A percentile compares a stretch with the other conserved stretches of the same genome.
Evolutionary conservation across 2,888 invertebrate genomes (phyloP).

Genomic region (Vanessa cardui): DNA sequence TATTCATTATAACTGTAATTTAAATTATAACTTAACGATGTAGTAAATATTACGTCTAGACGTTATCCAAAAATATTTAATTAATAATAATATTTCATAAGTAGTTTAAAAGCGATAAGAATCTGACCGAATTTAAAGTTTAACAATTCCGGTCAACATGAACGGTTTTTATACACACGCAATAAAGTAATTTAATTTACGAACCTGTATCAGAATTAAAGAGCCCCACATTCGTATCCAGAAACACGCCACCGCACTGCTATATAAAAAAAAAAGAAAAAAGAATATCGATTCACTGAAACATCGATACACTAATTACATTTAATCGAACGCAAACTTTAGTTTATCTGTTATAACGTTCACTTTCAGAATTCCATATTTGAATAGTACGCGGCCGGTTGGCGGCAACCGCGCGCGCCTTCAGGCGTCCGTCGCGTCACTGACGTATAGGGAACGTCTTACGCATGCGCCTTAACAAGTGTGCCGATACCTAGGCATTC

Average conservation of each 20-base stretch:
- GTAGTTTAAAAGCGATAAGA: slow-evolving; percentile 1
- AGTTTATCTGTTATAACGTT: slow-evolving; percentile 35
- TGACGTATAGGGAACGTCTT: slow-evolving; percentile 51
- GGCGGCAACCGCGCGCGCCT: slow-evolving; percentile 61
- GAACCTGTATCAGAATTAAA: slow-evolving; percentile 57
- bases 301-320: slow-evolving; percentile 23
- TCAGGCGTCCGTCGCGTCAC: slow-evolving; percentile 56
- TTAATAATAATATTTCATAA: not conserved
- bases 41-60: not conserved
- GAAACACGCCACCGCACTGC: slow-evolving; percentile 49
- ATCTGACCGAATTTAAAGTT: slow-evolving; percentile 38
- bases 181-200: slow-evolving; percentile 69
- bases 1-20: not conserved
- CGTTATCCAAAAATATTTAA: not conserved
- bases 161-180: slow-evolving; percentile 55
- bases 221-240: slow-evolving; percentile 43
- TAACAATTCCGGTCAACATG: slow-evolving; percentile 26
- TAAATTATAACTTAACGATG: too few species aligned
- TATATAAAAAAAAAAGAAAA: slow-evolving; percentile 54
- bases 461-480: slow-evolving; percentile 64
- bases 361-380: slow-evolving; percentile 66
- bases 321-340: slow-evolving; percentile 28
- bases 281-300: slow-evolving; percentile 46
- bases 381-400: slow-evolving; percentile 45
- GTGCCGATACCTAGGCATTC: slow-evolving; percentile 52